phyloP scores from a whole-genome alignment of 1,140 invertebrate species.

The Battus philenor region DNA sequence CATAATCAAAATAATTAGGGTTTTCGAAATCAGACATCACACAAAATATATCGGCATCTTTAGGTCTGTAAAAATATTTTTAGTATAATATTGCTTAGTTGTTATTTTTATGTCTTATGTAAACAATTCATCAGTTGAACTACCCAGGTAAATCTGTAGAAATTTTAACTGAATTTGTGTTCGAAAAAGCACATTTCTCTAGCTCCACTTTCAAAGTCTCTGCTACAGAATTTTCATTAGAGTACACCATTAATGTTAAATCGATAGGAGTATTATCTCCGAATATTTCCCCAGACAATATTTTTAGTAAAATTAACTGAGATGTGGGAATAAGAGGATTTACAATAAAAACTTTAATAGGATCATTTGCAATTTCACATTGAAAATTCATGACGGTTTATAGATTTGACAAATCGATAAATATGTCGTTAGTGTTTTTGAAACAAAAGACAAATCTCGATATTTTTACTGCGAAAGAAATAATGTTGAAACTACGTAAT shows the following conservation, averaged over 20 bases:
- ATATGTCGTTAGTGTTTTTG: too few species aligned
- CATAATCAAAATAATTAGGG: slow-evolving; percentile 39
- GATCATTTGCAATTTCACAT: slow-evolving; percentile 21
- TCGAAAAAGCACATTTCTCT: slow-evolving; percentile 45
- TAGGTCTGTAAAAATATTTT: slow-evolving; percentile 29
- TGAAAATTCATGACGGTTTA: slow-evolving; percentile 63
- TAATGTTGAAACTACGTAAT: too few species aligned
- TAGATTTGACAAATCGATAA: too few species aligned
- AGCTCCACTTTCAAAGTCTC: slow-evolving; percentile 41
- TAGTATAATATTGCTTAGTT: neutral
- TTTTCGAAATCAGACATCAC: slow-evolving; percentile 52
- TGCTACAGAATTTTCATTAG: slow-evolving; percentile 40
- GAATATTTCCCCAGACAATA: slow-evolving; percentile 48
- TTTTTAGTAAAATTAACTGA: slow-evolving; percentile 43
- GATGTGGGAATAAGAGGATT: slow-evolving; percentile 41
- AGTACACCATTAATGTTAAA: slow-evolving; percentile 47
- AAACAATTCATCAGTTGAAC: too few species aligned
- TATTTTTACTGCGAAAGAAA: too few species aligned
- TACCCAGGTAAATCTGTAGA: slow-evolving; percentile 51
- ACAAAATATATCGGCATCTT: slow-evolving; percentile 57
- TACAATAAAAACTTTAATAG: slow-evolving; percentile 51
- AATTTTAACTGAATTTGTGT: slow-evolving; percentile 39
- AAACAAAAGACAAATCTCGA: too few species aligned
- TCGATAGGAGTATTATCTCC: slow-evolving; percentile 44
- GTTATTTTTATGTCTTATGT: neutral